phyloP scores from a whole-genome alignment of 2,113 vertebrate genomes.

The Ophthalmolycus amberensis region DNA sequence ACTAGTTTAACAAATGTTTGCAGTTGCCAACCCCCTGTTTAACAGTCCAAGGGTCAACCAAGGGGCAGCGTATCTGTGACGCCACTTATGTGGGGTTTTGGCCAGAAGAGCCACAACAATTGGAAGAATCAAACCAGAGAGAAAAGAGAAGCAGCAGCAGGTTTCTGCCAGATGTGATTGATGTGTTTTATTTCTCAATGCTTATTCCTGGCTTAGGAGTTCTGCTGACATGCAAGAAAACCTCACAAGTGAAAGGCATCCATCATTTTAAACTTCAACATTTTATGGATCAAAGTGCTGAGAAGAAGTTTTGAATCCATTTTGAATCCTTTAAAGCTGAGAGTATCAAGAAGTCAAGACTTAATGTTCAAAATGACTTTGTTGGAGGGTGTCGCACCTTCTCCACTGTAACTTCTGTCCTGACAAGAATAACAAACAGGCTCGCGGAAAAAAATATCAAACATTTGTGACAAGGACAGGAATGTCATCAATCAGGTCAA shows the following conservation, averaged over 20 bases:
- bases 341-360: slow-evolving; percentile 23
- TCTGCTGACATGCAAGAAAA: slow-evolving; percentile 68
- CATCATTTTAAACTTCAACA: slow-evolving; percentile 61
- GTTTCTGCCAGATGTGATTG: slow-evolving; percentile 61
- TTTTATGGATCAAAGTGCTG: slow-evolving; percentile 54
- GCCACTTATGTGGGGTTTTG: background rate
- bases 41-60: slow-evolving; percentile 28
- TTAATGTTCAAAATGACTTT: background rate
- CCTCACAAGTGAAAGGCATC: slow-evolving; percentile 60
- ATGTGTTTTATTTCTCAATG: slow-evolving; percentile 67
- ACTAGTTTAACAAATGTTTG: slow-evolving; percentile 31
- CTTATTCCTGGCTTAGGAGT: slow-evolving; percentile 67
- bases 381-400: no score
- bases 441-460: background rate
- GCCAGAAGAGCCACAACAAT: slow-evolving; percentile 11
- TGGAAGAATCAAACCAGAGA: slow-evolving; percentile 20
- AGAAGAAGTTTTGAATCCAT: slow-evolving; percentile 53
- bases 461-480: background rate
- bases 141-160: slow-evolving; percentile 21
- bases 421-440: background rate
- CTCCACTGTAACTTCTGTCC: background rate
- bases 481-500: slow-evolving; percentile 5
- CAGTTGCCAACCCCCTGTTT: slow-evolving; percentile 18
- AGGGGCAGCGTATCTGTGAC: slow-evolving; percentile 10
- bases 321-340: slow-evolving; percentile 24